Evolutionary conservation across 92 coral and sea anemone species (phyloP).

Genomic region (Bergia sp.): DNA sequence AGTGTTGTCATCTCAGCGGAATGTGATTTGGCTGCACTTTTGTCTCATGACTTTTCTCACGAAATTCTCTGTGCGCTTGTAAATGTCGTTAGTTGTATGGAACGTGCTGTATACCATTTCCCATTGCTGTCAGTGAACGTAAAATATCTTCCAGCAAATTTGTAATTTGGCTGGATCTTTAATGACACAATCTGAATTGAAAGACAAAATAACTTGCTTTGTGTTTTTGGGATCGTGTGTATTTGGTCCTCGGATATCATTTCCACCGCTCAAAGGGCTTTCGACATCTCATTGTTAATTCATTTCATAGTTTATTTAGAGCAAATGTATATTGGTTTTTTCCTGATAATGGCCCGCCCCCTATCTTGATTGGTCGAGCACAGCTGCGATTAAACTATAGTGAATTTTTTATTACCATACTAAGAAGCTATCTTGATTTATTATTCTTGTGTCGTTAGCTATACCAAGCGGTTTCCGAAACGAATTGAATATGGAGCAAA

Average conservation of each 20-base stretch:
- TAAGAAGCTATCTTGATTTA: not conserved
- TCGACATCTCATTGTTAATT: not conserved
- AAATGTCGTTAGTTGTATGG: not conserved
- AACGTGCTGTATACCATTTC: not conserved
- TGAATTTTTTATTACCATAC: not conserved
- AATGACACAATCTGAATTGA: not conserved
- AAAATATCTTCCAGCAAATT: not conserved
- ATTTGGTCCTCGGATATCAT: not conserved
- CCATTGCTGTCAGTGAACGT: too few species aligned
- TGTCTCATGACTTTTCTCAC: not conserved
- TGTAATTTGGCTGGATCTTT: not conserved
- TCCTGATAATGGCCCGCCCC: slow-evolving; percentile 10
- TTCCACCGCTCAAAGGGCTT: not conserved
- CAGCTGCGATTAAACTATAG: slow-evolving; percentile 13
- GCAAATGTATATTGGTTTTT: not conserved
- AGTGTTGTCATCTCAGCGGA: not conserved
- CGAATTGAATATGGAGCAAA: not conserved
- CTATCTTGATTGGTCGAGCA: slow-evolving; percentile 14
- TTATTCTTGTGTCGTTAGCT: too few species aligned
- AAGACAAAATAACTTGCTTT: not conserved
- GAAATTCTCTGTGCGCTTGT: not conserved
- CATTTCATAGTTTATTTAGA: not conserved
- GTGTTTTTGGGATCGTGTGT: not conserved
- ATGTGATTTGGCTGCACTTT: slow-evolving; percentile 32
- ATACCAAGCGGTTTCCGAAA: not conserved